Base-by-base conservation (phyloP, 2,113 vertebrate species). In the Meles meles region DNA sequence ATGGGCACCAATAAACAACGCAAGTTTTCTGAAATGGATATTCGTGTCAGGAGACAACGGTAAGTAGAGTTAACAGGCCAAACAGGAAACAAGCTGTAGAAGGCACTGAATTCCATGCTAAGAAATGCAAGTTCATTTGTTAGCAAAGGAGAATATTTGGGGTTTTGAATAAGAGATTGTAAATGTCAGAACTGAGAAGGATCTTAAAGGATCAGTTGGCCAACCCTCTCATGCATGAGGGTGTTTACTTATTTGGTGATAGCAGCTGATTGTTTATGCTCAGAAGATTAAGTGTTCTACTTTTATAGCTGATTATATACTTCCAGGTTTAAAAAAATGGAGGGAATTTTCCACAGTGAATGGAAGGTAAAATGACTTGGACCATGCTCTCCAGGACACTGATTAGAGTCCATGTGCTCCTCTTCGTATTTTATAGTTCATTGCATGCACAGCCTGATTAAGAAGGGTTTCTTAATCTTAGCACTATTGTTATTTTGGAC, bases 1-100 rank as follows among this genome's bases (percentile, higher is more conserved):
- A 23, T 37, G 37, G 31, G 14, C 29, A 57, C 20, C 4, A 0
- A 1, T 11, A 3, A 77, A 7, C n/a, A 83, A 76, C 0, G 1
- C 13, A 29, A 23, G 6, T 23, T 21, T 11, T 67, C 27, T 77
- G 31, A 42, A 67, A 31, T 12, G 72, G 63, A 44, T n/a, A 12
- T 67, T 31, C 10, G 17, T 34, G 11, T 7, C 34, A 65, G 6
- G 10, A 80, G 57, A 7, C 12, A 59, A 14, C 20, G 57, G 34
- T 11, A 69, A 23, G 21, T 18, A 31, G 44, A 79, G 29, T 15
- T 61, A 39, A 39, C 13, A 55, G 71, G 4, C 1, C 31, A 31
- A 7, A 25, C 55, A 61, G 34, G 20, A 15, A 25, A 17, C 47
- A 42, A 52, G 15, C 42, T n/a, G 31, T 39, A 47, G 20, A 47